Percentiles rank a stretch among this genome's conserved stretches.
Evolutionary conservation across 2,113 vertebrate species (phyloP).

Genomic region (Anguilla rostrata): DNA sequence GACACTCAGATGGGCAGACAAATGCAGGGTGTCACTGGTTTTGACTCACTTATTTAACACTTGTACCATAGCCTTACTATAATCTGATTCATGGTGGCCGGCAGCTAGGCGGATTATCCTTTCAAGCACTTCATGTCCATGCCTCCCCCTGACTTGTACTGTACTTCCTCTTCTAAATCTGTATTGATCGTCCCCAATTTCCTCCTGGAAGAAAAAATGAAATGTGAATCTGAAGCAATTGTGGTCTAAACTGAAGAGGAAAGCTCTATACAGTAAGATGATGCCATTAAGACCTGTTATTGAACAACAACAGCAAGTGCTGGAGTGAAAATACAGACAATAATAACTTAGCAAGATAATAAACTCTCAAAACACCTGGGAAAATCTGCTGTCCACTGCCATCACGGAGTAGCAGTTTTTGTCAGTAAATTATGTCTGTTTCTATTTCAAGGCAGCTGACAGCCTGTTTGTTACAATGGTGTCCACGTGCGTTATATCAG

Average conservation of each 20-base stretch:
- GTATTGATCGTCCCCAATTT: background rate
- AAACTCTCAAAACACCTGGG: background rate
- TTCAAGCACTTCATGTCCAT: no score
- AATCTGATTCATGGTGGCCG: no score
- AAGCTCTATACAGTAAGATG: background rate
- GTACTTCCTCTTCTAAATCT: no score
- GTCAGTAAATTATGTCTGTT: background rate
- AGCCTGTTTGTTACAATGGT: conserved; percentile 23
- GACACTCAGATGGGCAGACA: no score
- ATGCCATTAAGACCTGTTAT: background rate
- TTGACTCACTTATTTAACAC: no score
- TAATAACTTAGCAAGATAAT: background rate
- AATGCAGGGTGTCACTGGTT: no score
- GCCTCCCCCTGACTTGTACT: no score
- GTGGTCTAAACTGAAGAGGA: no score
- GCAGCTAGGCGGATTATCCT: no score
- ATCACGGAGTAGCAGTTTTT: background rate
- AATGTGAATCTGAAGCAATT: background rate
- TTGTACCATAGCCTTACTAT: no score
- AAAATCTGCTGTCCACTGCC: background rate
- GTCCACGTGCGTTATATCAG: conserved; percentile 14
- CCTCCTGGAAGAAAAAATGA: background rate
- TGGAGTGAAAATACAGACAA: background rate
- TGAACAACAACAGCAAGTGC: background rate
- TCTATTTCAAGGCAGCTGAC: conserved; percentile 4